Conservation (phyloP, 2,113 vertebrate genomes). For the Forbesichthys papilliferus region DNA sequence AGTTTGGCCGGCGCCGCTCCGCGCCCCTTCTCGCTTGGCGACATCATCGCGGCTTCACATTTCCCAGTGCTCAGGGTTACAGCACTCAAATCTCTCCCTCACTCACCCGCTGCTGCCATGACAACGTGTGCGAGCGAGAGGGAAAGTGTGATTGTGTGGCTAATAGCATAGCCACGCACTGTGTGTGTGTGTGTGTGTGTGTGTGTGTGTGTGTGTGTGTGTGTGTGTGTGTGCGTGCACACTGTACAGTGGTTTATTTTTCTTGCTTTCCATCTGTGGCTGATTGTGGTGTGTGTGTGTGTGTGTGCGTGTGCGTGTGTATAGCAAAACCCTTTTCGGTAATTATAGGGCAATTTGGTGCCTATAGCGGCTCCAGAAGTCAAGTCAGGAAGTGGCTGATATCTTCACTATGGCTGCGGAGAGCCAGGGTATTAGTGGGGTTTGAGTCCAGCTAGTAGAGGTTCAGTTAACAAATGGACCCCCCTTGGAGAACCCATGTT, state of each 20-base stretch:
- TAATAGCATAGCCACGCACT: slow-evolving; percentile 46
- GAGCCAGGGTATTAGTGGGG: slow-evolving; percentile 11
- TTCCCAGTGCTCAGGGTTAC: slow-evolving; percentile 72
- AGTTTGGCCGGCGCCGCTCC: slow-evolving; percentile 22
- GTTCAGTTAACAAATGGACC: slow-evolving; percentile 26
- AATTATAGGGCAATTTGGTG: slow-evolving; percentile 41
- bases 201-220: neutral
- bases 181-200: neutral
- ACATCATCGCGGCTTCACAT: slow-evolving; percentile 63
- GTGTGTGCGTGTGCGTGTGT: slow-evolving; percentile 19
- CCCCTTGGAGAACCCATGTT: neutral
- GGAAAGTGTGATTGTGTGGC: slow-evolving; percentile 55
- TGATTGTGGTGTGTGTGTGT: slow-evolving; percentile 6
- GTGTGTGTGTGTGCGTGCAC: slow-evolving; percentile 14
- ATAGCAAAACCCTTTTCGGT: slow-evolving; percentile 23
- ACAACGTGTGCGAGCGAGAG: slow-evolving; percentile 65
- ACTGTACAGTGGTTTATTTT: neutral
- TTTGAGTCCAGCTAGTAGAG: slow-evolving; percentile 27
- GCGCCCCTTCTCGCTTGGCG: slow-evolving; percentile 4
- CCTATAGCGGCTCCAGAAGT: neutral
- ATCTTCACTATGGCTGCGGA: slow-evolving; percentile 18
- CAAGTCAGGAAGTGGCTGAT: slow-evolving; percentile 9
- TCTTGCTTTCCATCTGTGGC: neutral
- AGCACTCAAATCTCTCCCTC: slow-evolving; percentile 63
- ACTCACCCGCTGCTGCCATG: slow-evolving; percentile 74